Evolutionary conservation across 2,797 vertebrate genomes (phyloP).

Genomic region (Phataginus tricuspis): DNA sequence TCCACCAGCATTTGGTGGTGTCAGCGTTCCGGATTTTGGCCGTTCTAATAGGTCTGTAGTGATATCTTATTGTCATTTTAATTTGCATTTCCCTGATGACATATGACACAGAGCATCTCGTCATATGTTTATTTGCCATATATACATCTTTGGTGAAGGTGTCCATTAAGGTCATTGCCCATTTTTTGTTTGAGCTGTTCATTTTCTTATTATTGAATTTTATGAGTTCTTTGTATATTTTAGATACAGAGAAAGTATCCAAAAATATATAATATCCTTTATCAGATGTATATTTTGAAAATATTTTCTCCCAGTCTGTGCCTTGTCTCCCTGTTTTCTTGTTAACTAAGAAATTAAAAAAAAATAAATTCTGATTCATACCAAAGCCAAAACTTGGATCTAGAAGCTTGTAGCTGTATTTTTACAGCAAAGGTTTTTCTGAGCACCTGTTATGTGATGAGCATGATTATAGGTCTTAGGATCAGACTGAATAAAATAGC

Average conservation of each 20-base stretch:
- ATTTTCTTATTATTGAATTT: background rate
- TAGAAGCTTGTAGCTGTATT: background rate
- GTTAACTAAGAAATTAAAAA: background rate
- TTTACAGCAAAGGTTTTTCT: background rate
- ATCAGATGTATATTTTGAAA: background rate
- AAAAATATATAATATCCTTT: background rate
- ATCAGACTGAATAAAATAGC: too few relatives aligned
- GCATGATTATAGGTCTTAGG: too few relatives aligned
- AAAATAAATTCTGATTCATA: background rate
- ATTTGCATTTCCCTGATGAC: background rate
- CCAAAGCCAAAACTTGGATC: background rate
- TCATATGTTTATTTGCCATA: background rate
- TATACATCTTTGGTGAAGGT: background rate
- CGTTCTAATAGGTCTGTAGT: background rate
- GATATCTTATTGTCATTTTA: background rate
- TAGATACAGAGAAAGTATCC: too few relatives aligned
- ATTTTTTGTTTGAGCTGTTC: background rate
- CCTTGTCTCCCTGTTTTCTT: background rate
- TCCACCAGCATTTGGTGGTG: background rate
- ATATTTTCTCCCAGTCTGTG: background rate
- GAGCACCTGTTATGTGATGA: background rate
- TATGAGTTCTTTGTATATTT: too few relatives aligned
- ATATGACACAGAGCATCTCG: background rate
- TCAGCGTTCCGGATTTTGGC: background rate
- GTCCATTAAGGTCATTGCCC: background rate